Evolutionary conservation across 2,113 vertebrate species (phyloP).

Genomic region (Myxocyprinus asiaticus): DNA sequence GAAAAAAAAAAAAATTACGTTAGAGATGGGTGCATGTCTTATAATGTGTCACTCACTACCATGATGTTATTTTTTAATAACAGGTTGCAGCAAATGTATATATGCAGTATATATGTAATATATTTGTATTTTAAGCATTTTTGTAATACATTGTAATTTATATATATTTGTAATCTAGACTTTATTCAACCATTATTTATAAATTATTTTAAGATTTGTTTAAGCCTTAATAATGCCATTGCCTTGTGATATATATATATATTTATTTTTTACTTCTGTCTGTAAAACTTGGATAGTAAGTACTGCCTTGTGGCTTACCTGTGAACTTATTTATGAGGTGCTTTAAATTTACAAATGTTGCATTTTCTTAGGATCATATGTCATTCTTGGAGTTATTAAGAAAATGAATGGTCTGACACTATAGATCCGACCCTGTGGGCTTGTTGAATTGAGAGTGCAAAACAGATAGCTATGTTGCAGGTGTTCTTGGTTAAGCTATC

Average conservation of each 20-base stretch:
- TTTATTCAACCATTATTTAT: not conserved
- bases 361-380: slow-evolving; percentile 14
- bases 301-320: not conserved
- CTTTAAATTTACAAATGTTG: not conserved
- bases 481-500: not conserved
- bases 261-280: too few relatives aligned
- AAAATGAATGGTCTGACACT: not conserved
- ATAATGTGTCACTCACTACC: not conserved
- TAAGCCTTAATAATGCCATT: too few relatives aligned
- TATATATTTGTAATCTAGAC: too few relatives aligned
- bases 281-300: not conserved
- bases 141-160: not conserved
- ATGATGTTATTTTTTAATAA: not conserved
- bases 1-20: too few relatives aligned
- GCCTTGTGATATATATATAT: too few relatives aligned
- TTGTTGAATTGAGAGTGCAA: not conserved
- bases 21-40: not conserved
- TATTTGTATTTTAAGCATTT: not conserved
- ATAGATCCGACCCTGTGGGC: not conserved
- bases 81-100: slow-evolving; percentile 13
- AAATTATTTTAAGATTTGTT: not conserved
- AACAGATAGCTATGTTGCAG: not conserved
- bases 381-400: not conserved
- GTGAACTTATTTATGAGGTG: not conserved
- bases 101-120: not conserved